A percentile compares a stretch with the other conserved stretches of the same genome.
Conservation (phyloP, 2,888 invertebrate genomes). For the Bugulina stolonifera region DNA sequence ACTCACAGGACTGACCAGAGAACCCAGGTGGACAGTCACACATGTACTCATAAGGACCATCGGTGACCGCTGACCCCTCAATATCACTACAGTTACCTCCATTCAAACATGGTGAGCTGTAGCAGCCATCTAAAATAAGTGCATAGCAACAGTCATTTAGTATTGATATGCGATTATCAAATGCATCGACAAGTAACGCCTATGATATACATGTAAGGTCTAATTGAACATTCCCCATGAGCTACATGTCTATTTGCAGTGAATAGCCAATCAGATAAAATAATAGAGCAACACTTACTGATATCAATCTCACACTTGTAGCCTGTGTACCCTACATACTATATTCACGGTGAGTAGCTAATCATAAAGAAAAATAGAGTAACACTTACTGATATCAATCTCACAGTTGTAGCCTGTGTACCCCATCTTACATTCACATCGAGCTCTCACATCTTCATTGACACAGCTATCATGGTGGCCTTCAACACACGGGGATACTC, state of each 20-base stretch:
- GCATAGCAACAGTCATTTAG: not conserved
- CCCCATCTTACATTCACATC: conserved; percentile 15
- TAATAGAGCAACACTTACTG: no score
- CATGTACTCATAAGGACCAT: conserved; percentile 3
- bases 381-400: conserved; percentile 4
- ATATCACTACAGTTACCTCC: conserved; percentile 26
- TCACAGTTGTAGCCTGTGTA: not conserved
- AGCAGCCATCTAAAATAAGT: conserved; percentile 6
- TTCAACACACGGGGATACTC: not conserved
- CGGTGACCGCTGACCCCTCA: not conserved
- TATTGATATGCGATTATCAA: not conserved
- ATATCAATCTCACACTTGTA: conserved; percentile 2
- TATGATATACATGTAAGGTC: no score
- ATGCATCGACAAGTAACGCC: no score
- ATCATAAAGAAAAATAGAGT: no score
- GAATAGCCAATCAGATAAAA: no score
- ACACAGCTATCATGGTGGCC: not conserved
- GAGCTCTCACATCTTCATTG: conserved; percentile 8
- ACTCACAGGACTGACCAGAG: conserved; percentile 25
- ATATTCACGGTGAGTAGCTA: no score
- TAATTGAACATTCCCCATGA: no score
- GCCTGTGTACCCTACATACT: not conserved
- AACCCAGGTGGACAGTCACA: conserved; percentile 25
- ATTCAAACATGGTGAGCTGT: conserved; percentile 24
- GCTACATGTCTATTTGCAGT: no score